These are phyloP conservation scores for Pteruthius melanotis DNA, from an alignment of 2,113 vertebrate genomes.

Conservation along the genomic window DNA sequence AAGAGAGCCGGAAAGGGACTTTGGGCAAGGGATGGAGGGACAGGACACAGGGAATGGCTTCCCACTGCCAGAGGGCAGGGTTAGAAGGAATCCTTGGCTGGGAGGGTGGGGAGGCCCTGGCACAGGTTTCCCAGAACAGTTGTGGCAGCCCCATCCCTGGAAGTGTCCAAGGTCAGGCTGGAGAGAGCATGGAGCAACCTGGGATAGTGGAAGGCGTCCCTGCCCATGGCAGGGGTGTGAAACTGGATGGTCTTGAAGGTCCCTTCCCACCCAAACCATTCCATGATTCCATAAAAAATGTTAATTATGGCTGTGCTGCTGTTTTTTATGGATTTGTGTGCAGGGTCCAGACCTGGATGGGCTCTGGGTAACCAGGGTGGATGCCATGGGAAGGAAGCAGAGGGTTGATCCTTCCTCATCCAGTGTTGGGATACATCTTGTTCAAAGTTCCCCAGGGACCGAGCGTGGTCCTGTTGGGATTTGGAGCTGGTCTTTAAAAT, in stretches of 20 bases:
- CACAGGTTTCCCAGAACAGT: background rate
- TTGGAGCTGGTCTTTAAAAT: rapidly evolving
- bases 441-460: rapidly evolving
- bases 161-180: background rate
- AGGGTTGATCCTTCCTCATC: background rate
- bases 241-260: background rate
- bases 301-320: background rate
- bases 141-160: background rate
- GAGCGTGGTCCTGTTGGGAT: rapidly evolving
- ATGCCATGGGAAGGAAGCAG: background rate
- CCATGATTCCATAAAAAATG: background rate
- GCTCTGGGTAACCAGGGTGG: rapidly evolving
- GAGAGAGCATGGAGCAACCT: rapidly evolving
- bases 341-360: background rate
- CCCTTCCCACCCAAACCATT: background rate
- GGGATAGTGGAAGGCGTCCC: background rate
- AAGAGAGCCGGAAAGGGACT: background rate
- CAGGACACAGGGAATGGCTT: background rate
- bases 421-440: background rate
- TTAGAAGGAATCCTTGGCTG: background rate
- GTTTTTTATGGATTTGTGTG: background rate
- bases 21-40: rapidly evolving
- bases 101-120: rapidly evolving
- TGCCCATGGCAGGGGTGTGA: rapidly evolving
- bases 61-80: background rate